Evolutionary conservation across 2,888 invertebrate genomes (phyloP).

Genomic region (Ischnura elegans): DNA sequence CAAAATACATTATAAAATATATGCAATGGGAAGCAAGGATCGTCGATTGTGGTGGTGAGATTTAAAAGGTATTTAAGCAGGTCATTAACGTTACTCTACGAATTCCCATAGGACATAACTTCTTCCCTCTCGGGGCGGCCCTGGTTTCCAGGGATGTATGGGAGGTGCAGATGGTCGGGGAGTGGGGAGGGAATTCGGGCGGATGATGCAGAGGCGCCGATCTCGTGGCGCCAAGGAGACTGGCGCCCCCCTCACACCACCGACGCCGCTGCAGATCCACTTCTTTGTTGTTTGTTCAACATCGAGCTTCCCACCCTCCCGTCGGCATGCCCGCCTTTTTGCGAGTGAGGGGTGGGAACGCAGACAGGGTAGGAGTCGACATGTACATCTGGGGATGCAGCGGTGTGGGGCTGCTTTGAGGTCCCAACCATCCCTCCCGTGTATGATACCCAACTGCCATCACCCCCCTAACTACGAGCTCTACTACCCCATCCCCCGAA

Average conservation of each 20-base stretch:
- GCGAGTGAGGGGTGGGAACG: not conserved
- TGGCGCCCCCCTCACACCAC: constrained; percentile 25
- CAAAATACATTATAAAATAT: too few species aligned
- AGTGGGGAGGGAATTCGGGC: not conserved
- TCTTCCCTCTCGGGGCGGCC: too few species aligned
- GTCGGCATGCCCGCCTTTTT: not conserved
- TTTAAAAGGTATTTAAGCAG: too few species aligned
- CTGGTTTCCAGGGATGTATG: too few species aligned
- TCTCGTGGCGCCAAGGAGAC: constrained; percentile 45
- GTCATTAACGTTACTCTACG: too few species aligned
- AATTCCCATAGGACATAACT: too few species aligned
- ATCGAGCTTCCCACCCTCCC: not conserved
- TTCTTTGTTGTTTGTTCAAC: constrained; percentile 15
- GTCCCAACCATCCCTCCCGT: not conserved
- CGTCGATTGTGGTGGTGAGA: too few species aligned
- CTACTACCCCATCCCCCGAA: too few species aligned
- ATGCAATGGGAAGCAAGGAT: too few species aligned
- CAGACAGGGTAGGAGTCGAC: not conserved
- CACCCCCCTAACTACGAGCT: not conserved
- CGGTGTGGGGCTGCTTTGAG: not conserved
- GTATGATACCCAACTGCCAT: not conserved
- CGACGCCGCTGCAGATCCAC: not conserved
- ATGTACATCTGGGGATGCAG: not conserved
- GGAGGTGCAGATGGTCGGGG: too few species aligned
- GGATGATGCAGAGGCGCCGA: constrained; percentile 33